Percentiles rank a stretch among this genome's conserved stretches.
phyloP scores from a whole-genome alignment of 2,113 vertebrate species.

The Cyprinodon variegatus region DNA sequence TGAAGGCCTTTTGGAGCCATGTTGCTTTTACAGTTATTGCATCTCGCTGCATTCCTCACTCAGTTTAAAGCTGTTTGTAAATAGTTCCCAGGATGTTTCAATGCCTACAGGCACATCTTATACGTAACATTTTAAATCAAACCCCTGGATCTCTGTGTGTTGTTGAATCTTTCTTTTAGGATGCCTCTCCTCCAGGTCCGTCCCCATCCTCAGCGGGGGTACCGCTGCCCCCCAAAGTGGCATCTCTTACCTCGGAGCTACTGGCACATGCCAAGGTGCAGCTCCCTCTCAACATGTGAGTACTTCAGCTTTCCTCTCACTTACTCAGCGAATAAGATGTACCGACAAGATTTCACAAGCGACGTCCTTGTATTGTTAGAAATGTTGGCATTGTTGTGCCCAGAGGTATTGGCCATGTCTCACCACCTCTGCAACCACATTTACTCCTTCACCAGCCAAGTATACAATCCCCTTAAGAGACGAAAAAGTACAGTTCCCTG shows the following conservation, averaged over 20 bases:
- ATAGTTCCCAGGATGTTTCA: conserved; percentile 26
- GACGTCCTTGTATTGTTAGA: conserved; percentile 34
- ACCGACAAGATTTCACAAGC: conserved; percentile 27
- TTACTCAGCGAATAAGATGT: conserved; percentile 14
- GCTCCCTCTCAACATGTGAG: conserved; percentile 98
- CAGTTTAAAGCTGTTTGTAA: conserved; percentile 21
- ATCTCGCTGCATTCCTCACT: conserved; percentile 26
- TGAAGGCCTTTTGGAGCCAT: conserved; percentile 29
- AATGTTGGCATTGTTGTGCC: conserved; percentile 53
- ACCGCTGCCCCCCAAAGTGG: conserved; percentile 85
- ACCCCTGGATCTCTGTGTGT: conserved; percentile 4
- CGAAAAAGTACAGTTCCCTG: conserved; percentile 34
- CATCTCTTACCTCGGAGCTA: conserved; percentile 86
- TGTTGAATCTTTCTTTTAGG: conserved; percentile 42
- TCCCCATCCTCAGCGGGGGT: conserved; percentile 69
- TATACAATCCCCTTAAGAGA: conserved; percentile 54
- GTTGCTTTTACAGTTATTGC: conserved; percentile 34
- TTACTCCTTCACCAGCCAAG: conserved; percentile 58
- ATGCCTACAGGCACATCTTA: conserved; percentile 13
- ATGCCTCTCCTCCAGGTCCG: conserved; percentile 61
- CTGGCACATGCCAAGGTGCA: conserved; percentile 89
- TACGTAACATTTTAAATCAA: conserved; percentile 13
- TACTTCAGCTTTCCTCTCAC: conserved; percentile 28
- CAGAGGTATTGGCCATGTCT: conserved; percentile 55
- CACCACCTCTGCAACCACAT: conserved; percentile 53